Percentiles rank a stretch among this genome's conserved stretches.
phyloP scores from a whole-genome alignment of 2,797 vertebrate genomes.

The Lophotriccus pileatus region DNA sequence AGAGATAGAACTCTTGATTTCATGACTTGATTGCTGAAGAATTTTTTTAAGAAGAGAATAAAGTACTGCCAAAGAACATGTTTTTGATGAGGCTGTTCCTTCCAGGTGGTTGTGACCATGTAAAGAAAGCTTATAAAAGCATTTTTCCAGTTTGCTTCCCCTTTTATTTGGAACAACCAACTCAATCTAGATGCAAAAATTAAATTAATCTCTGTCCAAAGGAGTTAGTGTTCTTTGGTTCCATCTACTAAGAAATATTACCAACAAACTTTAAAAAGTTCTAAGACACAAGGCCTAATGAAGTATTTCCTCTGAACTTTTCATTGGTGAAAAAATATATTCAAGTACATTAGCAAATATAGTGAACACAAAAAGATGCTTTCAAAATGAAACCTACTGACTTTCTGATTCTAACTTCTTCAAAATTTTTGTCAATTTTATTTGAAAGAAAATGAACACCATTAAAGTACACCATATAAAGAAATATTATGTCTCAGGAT shows the following conservation, averaged over 20 bases:
- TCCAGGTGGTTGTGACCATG: not conserved
- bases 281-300: not conserved
- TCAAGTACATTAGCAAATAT: accelerated
- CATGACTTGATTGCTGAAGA: not conserved
- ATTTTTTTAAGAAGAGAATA: not conserved
- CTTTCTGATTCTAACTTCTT: not conserved
- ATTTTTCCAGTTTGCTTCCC: not conserved
- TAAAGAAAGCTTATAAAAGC: not conserved
- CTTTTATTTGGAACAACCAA: not conserved
- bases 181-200: not conserved
- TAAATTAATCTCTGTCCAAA: not conserved
- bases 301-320: not conserved
- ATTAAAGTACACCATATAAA: not conserved
- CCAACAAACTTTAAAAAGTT: not conserved
- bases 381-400: not conserved
- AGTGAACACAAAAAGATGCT: not conserved
- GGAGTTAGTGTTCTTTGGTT: not conserved
- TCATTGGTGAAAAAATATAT: not conserved
- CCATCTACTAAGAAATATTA: not conserved
- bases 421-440: not conserved
- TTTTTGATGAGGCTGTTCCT: not conserved
- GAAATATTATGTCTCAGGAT: not conserved
- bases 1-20: not conserved
- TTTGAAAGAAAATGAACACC: not conserved
- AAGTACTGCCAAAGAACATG: not conserved